Conservation (phyloP, 1,140 invertebrate species). For the Venturia canescens region DNA sequence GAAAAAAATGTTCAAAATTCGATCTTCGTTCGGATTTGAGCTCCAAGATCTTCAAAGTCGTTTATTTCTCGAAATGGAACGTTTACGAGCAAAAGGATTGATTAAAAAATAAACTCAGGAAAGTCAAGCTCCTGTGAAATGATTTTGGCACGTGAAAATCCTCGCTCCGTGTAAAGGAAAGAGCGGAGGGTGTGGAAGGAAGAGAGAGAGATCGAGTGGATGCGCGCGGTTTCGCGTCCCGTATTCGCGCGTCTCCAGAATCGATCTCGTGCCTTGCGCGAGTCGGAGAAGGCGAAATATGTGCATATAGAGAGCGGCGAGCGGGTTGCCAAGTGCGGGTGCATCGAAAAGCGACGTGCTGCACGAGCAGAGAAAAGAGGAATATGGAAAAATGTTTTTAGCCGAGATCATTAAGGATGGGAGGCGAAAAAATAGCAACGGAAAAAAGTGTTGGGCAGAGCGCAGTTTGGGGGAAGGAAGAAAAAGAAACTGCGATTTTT, state of each 20-base stretch:
- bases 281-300: constrained; percentile 19
- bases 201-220: background rate
- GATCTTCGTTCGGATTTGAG: too few species aligned
- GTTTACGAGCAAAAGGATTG: too few species aligned
- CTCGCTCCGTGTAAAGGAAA: background rate
- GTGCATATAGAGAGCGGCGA: constrained; percentile 4
- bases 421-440: background rate
- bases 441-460: background rate
- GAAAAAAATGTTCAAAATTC: too few species aligned
- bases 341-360: constrained; percentile 1
- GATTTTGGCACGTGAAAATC: too few species aligned
- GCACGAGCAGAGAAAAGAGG: background rate
- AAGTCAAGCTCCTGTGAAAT: too few species aligned
- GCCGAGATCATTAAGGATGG: background rate
- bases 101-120: too few species aligned
- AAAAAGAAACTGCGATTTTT: constrained; percentile 30
- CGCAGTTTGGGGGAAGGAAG: constrained; percentile 1
- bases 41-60: too few species aligned
- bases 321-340: background rate
- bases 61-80: too few species aligned
- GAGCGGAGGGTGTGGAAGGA: background rate
- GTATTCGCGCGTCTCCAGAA: background rate
- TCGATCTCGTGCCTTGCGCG: constrained; percentile 10
- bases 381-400: background rate
- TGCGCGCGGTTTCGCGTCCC: background rate